phyloP scores from a whole-genome alignment of 2,113 vertebrate genomes.

The Nipponia nippon region DNA sequence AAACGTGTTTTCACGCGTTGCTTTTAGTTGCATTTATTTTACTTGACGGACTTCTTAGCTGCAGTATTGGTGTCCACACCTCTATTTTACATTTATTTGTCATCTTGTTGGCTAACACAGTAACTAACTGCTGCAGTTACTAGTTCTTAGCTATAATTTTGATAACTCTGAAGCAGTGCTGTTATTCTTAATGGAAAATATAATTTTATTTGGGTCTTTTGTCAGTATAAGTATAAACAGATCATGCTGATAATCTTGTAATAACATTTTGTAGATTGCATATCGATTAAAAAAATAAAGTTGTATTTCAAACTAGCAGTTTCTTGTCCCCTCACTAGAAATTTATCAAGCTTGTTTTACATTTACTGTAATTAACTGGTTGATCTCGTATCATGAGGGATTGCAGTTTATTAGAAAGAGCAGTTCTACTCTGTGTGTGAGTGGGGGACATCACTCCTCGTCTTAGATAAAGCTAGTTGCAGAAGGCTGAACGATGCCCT shows the following conservation, averaged over 20 bases:
- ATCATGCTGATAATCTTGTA: constrained; percentile 66
- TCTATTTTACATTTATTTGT: neutral
- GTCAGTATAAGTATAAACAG: constrained; percentile 51
- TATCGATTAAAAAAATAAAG: constrained; percentile 79
- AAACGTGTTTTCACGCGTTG: neutral
- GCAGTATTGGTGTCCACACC: neutral
- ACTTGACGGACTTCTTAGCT: neutral
- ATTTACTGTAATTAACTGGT: neutral
- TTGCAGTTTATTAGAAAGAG: neutral
- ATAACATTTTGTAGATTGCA: constrained; percentile 73
- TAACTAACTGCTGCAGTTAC: constrained; percentile 21
- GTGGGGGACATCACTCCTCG: neutral
- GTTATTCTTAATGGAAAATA: constrained; percentile 56
- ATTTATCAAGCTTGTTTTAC: neutral
- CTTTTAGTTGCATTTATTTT: constrained; percentile 17
- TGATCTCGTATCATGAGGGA: neutral
- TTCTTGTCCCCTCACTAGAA: constrained; percentile 4
- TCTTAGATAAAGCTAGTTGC: neutral
- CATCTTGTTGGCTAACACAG: neutral
- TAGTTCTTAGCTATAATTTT: constrained; percentile 22
- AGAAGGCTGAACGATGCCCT: neutral
- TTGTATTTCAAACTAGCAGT: constrained; percentile 64
- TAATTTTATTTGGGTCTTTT: constrained; percentile 51
- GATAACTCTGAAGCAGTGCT: constrained; percentile 47
- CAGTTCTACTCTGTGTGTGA: neutral